Conservation (phyloP, 1,140 invertebrate species). For the Drosophila lini region DNA sequence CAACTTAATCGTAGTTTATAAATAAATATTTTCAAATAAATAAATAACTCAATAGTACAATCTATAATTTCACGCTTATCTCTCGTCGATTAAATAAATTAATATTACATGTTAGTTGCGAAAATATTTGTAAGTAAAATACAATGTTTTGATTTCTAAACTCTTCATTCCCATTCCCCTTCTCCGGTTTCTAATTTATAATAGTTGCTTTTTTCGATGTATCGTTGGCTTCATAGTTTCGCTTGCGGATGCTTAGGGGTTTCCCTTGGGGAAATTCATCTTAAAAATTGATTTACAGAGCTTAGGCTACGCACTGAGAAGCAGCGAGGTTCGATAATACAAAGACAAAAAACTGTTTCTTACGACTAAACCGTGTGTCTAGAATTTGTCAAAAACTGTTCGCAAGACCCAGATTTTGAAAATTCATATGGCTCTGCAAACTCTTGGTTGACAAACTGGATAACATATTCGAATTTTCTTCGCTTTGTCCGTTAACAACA, state of each 20-base stretch:
- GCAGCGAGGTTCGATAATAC: slow-evolving; percentile 79
- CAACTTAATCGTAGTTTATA: slow-evolving; percentile 53
- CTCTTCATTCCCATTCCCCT: slow-evolving; percentile 23
- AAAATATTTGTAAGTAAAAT: slow-evolving; percentile 46
- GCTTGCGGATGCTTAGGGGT: slow-evolving; percentile 15
- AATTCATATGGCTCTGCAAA: neutral
- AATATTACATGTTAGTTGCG: slow-evolving; percentile 58
- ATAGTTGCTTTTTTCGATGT: slow-evolving; percentile 28
- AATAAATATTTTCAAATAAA: slow-evolving; percentile 68
- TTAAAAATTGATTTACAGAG: slow-evolving; percentile 41
- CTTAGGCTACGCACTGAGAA: slow-evolving; percentile 78
- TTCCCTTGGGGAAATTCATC: slow-evolving; percentile 13
- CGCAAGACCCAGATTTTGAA: neutral
- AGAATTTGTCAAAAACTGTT: neutral
- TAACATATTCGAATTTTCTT: slow-evolving; percentile 55
- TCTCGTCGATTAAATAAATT: slow-evolving; percentile 55
- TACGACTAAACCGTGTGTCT: slow-evolving; percentile 44
- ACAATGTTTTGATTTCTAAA: slow-evolving; percentile 66
- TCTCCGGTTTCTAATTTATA: slow-evolving; percentile 16
- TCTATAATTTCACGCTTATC: slow-evolving; percentile 66
- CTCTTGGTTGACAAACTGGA: neutral
- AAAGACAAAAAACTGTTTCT: slow-evolving; percentile 37
- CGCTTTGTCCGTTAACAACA: slow-evolving; percentile 13
- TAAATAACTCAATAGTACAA: slow-evolving; percentile 61
- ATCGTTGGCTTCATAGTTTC: slow-evolving; percentile 47